A percentile compares a stretch with the other conserved stretches of the same genome.
Conservation (phyloP, 2,888 invertebrate genomes). For the Drosophila ustulata region DNA sequence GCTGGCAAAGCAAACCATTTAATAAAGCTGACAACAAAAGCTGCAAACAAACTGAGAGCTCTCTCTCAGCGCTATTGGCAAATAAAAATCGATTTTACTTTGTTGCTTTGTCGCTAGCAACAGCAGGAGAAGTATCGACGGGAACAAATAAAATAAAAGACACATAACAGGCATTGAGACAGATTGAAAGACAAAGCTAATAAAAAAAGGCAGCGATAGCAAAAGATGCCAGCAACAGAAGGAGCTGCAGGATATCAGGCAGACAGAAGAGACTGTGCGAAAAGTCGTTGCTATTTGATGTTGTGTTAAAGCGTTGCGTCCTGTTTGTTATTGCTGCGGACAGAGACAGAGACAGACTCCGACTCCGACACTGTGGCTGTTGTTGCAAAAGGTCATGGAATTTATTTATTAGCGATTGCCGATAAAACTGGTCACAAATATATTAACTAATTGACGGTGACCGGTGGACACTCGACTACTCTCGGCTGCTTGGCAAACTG, state of each 20-base stretch:
- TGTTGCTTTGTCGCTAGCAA: constrained; percentile 46
- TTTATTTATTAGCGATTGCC: constrained; percentile 74
- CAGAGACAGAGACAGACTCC: constrained; percentile 10
- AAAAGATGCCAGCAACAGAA: constrained; percentile 44
- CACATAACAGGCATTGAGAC: constrained; percentile 50
- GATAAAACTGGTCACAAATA: constrained; percentile 62
- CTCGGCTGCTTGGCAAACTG: constrained; percentile 1
- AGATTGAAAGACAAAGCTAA: constrained; percentile 66
- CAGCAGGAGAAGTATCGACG: constrained; percentile 1
- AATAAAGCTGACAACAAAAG: constrained; percentile 54
- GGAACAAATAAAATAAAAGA: constrained; percentile 69
- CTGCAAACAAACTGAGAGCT: constrained; percentile 45
- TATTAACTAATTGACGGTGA: constrained; percentile 71
- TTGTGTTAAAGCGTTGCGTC: constrained; percentile 50
- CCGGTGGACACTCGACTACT: constrained; percentile 7
- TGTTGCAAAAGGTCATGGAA: constrained; percentile 55
- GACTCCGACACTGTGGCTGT: constrained; percentile 17
- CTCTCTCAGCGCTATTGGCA: constrained; percentile 25
- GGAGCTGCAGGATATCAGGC: constrained; percentile 30
- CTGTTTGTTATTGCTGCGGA: constrained; percentile 26
- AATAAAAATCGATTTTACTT: constrained; percentile 62
- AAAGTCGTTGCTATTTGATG: constrained; percentile 45
- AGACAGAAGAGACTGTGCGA: constrained; percentile 30
- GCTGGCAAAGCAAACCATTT: constrained; percentile 45
- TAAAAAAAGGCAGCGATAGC: constrained; percentile 57